Conservation (phyloP, 2,113 vertebrate species). For the Canis aureus region DNA sequence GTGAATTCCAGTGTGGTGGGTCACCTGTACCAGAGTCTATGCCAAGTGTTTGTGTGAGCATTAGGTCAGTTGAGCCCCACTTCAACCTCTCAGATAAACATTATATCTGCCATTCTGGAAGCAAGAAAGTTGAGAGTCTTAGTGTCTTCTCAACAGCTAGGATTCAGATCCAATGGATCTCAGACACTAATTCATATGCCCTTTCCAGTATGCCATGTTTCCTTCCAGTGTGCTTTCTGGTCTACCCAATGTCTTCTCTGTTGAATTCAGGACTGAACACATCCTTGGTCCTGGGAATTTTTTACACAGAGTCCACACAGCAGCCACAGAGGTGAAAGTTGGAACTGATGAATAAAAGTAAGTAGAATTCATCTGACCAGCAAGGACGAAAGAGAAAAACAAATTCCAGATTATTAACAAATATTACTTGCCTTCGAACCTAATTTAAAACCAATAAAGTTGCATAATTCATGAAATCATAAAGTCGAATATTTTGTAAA, state of each 20-base stretch:
- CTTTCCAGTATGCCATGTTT: neutral
- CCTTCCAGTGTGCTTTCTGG: neutral
- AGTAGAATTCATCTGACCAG: neutral
- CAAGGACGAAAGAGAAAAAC: neutral
- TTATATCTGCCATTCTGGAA: neutral
- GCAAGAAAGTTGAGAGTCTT: neutral
- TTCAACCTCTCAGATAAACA: neutral
- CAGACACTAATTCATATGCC: accelerated
- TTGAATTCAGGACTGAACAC: neutral
- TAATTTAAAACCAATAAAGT: neutral
- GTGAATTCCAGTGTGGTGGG: neutral
- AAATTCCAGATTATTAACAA: neutral
- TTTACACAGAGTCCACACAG: neutral
- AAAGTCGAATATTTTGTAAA: neutral
- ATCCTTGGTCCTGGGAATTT: neutral
- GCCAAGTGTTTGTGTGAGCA: too few relatives aligned
- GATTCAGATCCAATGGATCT: neutral
- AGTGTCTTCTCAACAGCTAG: neutral
- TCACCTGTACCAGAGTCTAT: neutral
- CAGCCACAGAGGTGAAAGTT: neutral
- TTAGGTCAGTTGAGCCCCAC: neutral
- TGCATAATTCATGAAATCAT: neutral
- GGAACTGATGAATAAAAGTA: neutral
- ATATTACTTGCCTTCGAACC: neutral
- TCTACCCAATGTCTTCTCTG: neutral